Evolutionary conservation across 2,797 vertebrate genomes (phyloP), one percentile per base, ranked within the genome.

Genomic region (Pempheris klunzingeri): DNA sequence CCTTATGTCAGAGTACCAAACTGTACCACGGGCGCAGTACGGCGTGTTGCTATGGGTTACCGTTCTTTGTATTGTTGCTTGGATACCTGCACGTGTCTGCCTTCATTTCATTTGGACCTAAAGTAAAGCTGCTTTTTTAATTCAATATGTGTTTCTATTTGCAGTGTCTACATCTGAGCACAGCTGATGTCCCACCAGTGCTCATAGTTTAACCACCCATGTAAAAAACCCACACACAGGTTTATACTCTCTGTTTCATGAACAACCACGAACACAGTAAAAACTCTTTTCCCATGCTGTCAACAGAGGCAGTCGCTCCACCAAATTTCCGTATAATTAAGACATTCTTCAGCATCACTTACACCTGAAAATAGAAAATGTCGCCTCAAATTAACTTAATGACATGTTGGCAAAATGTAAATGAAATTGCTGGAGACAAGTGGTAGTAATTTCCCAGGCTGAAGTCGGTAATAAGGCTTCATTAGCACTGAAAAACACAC

Each of bases 281-380:
- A 88, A 76, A 53, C 57, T 62, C 53, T 24, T 64, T 6, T 28
- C 7, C 63, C 55, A 43, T 34, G 2, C 71, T 47, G 50, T 78
- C 74, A 88, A 80, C 63, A 87, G 63, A 86, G 30, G 52, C 65
- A 49, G 60, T 80, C 79, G 32, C 82, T 85, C 18, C 41, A 69
- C 47, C 79, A 82, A 58, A 90, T 94, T 89, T 90, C 78, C 69
- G 82, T 87, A 52, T 79, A 90, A 89, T 94, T 91, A 92, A 85
- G 77, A 80, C 88, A 92, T 90, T 92, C 87, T 88, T 90, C 17
- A 22, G 72, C 73, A 52, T 77, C 68, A 67, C 49, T 85, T 83
- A 80, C 60, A 64, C 60, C 57, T 34, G 1, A 77, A 91, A 92
- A 93, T 89, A 90, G 76, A 77, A 77, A 86, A 86, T 71, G 75